Evolutionary conservation across 2,888 invertebrate species (phyloP).

Genomic region (Scaptomyza parva): DNA sequence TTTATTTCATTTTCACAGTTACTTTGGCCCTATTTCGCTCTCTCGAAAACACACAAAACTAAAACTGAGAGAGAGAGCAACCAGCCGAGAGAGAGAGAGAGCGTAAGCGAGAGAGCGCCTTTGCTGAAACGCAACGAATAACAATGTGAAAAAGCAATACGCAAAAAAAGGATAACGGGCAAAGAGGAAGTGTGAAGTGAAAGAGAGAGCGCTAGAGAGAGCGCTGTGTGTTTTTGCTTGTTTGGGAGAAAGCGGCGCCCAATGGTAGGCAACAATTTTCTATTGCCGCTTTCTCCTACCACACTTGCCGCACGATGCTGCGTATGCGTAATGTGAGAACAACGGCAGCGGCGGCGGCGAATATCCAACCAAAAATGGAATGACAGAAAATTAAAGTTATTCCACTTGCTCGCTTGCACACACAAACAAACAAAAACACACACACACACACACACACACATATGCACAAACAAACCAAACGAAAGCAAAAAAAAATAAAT

Average conservation of each 20-base stretch:
- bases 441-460: too few relatives aligned
- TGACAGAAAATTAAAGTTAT: constrained; percentile 69
- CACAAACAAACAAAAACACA: too few relatives aligned
- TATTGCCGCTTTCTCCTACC: constrained; percentile 15
- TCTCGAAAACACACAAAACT: constrained; percentile 43
- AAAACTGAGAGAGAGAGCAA: constrained; percentile 15
- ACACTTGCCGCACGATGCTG: constrained; percentile 40
- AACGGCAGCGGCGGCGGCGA: constrained; percentile 41
- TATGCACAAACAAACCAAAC: not conserved
- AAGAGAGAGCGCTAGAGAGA: constrained; percentile 6
- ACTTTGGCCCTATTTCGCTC: constrained; percentile 5
- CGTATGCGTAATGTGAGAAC: constrained; percentile 70
- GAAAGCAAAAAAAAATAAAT: not conserved
- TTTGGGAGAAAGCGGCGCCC: constrained; percentile 46
- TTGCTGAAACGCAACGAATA: not conserved
- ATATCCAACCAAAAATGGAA: constrained; percentile 56
- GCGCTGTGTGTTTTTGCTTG: not conserved
- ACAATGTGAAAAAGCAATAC: not conserved
- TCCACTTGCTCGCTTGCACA: constrained; percentile 8
- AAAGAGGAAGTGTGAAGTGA: not conserved
- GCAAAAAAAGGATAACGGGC: constrained; percentile 7
- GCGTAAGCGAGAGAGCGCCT: constrained; percentile 6
- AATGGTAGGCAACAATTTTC: constrained; percentile 63
- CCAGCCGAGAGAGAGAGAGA: not conserved
- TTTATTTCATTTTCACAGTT: constrained; percentile 23